Conservation (phyloP, 2,797 vertebrate genomes). For the Sus cebifrons region DNA sequence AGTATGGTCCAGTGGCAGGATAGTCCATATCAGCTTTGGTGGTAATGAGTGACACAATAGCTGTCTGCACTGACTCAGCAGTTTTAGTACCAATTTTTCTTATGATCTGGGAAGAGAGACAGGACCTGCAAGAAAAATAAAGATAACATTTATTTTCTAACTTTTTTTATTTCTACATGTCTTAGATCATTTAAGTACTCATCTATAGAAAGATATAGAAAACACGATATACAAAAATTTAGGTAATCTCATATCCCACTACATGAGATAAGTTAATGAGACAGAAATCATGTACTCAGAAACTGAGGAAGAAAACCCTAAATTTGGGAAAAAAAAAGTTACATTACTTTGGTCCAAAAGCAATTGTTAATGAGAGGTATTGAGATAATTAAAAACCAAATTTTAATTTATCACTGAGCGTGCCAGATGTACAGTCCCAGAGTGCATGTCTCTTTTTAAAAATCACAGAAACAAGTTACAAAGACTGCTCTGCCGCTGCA, state of each 20-base stretch:
- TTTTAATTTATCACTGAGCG: conserved; percentile 63
- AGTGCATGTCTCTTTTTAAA: conserved; percentile 65
- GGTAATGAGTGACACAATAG: neutral
- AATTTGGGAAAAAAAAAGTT: neutral
- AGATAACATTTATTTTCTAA: neutral
- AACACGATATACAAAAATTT: neutral
- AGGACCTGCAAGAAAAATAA: neutral
- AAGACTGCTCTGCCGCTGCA: conserved; percentile 47
- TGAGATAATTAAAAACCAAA: conserved; percentile 56
- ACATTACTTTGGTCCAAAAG: neutral
- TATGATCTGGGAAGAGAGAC: neutral
- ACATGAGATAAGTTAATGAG: neutral
- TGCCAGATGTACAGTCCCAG: conserved; percentile 67
- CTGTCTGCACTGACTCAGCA: neutral
- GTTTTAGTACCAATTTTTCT: neutral
- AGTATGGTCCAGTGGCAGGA: neutral
- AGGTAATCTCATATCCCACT: neutral
- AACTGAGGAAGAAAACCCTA: conserved; percentile 29
- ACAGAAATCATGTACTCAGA: neutral
- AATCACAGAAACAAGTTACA: conserved; percentile 63
- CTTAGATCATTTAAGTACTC: neutral
- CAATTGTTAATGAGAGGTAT: conserved; percentile 45
- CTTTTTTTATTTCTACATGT: neutral
- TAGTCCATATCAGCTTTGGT: neutral
- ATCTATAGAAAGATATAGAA: neutral